Conservation (phyloP, 23 tunicate genomes). For the Trididemnum clinides region DNA sequence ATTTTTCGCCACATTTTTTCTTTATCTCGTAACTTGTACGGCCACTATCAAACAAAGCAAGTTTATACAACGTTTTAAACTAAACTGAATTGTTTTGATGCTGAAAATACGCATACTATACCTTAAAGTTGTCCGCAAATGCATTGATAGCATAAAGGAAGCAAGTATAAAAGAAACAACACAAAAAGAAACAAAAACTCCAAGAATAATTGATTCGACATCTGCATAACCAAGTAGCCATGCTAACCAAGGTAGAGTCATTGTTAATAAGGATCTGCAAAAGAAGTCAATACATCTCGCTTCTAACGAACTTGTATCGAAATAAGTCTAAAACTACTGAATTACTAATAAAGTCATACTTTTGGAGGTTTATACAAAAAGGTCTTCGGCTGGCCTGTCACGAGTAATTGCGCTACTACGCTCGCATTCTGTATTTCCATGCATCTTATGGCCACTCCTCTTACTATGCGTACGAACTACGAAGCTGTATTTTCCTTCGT, state of each 20-base stretch:
- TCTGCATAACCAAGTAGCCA: conserved; percentile 75
- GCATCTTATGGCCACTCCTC: too few relatives aligned
- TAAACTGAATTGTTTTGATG: not conserved
- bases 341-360: too few relatives aligned
- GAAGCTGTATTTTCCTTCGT: too few relatives aligned
- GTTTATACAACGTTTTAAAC: not conserved
- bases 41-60: conserved; percentile 53
- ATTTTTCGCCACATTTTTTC: conserved; percentile 42
- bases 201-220: conserved; percentile 60
- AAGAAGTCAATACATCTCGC: not conserved
- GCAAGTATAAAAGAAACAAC: conserved; percentile 64
- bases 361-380: not conserved
- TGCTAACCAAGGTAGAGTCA: conserved; percentile 77
- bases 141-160: conserved; percentile 62
- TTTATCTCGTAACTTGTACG: conserved; percentile 68
- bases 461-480: too few relatives aligned
- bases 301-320: too few relatives aligned
- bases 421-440: too few relatives aligned
- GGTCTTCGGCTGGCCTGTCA: not conserved
- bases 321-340: too few relatives aligned
- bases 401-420: not conserved
- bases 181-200: conserved; percentile 68
- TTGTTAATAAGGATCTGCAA: conserved; percentile 61
- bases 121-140: conserved; percentile 53
- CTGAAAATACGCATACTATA: conserved; percentile 1